A percentile compares a stretch with the other conserved stretches of the same genome.
phyloP scores from a whole-genome alignment of 2,797 vertebrate species.

The Rachycentron canadum region DNA sequence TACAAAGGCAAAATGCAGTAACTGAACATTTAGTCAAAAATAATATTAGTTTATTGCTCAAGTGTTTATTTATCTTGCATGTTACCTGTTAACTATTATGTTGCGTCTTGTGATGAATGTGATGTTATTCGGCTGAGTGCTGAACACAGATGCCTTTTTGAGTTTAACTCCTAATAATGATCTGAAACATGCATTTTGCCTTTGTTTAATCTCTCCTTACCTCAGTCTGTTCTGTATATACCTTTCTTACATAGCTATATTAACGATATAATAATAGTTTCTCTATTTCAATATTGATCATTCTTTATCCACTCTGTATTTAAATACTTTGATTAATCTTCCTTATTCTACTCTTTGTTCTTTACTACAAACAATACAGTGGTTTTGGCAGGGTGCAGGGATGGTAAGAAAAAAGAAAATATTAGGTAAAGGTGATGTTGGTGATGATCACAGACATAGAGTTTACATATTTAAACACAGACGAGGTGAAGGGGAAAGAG shows the following conservation, averaged over 20 bases:
- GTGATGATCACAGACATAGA: slow-evolving; percentile 4
- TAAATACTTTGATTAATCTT: slow-evolving; percentile 6
- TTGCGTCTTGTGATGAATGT: slow-evolving; percentile 1
- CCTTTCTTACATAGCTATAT: slow-evolving; percentile 15
- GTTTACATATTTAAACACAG: slow-evolving; percentile 23
- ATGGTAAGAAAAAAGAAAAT: slow-evolving; percentile 18
- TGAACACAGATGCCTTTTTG: slow-evolving; percentile 3
- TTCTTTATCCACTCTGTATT: slow-evolving; percentile 9
- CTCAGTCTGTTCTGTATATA: slow-evolving; percentile 24
- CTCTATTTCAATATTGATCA: not conserved
- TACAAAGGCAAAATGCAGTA: slow-evolving; percentile 35
- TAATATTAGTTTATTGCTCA: not conserved
- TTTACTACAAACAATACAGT: slow-evolving; percentile 40
- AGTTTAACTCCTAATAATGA: not conserved
- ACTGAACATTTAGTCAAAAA: slow-evolving; percentile 10
- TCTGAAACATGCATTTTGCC: slow-evolving; percentile 2
- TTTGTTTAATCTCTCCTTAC: not conserved
- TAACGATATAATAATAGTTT: slow-evolving; percentile 14
- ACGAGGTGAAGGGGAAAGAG: slow-evolving; percentile 10
- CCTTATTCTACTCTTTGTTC: slow-evolving; percentile 35
- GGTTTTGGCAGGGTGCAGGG: slow-evolving; percentile 32
- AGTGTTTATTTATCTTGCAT: slow-evolving; percentile 5
- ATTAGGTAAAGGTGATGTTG: slow-evolving; percentile 19
- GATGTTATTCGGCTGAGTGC: not conserved
- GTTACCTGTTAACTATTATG: not conserved